Percentiles rank a stretch among this genome's conserved stretches.
phyloP scores from a whole-genome alignment of 2,113 vertebrate genomes.

The Rhodinocichla rosea region DNA sequence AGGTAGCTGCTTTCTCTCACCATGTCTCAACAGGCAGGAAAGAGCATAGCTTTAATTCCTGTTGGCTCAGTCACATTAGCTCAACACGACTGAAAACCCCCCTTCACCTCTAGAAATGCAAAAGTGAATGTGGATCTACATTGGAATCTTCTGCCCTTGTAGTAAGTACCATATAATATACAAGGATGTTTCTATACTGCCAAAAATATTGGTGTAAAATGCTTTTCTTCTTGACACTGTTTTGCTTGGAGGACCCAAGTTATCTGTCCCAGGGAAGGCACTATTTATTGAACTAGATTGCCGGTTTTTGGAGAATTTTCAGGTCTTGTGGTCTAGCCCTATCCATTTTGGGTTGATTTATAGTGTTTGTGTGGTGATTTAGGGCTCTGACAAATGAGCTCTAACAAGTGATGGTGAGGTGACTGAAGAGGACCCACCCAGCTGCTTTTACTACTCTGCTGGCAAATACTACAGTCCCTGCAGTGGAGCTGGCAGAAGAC shows the following conservation, averaged over 20 bases:
- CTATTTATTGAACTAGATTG: background rate
- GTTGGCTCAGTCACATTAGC: background rate
- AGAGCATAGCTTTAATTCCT: constrained; percentile 40
- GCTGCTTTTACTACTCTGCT: background rate
- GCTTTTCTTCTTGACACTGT: background rate
- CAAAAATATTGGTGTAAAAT: background rate
- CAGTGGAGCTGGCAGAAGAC: background rate
- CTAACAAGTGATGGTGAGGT: background rate
- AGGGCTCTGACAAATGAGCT: background rate
- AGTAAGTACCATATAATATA: background rate
- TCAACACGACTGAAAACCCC: background rate
- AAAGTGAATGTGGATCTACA: background rate
- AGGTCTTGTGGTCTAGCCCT: background rate
- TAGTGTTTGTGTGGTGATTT: background rate
- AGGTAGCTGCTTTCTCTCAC: constrained; percentile 46
- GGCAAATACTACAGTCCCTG: background rate
- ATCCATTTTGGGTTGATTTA: background rate
- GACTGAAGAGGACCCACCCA: background rate
- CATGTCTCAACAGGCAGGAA: constrained; percentile 49
- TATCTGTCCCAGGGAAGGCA: background rate
- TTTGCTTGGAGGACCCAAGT: background rate
- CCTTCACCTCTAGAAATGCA: background rate
- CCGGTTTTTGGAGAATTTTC: background rate
- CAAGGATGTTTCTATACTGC: background rate
- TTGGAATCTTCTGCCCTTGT: background rate